These are phyloP conservation scores for Deilephila elpenor DNA, from an alignment of 2,888 invertebrate genomes.

Conservation along the genomic window DNA sequence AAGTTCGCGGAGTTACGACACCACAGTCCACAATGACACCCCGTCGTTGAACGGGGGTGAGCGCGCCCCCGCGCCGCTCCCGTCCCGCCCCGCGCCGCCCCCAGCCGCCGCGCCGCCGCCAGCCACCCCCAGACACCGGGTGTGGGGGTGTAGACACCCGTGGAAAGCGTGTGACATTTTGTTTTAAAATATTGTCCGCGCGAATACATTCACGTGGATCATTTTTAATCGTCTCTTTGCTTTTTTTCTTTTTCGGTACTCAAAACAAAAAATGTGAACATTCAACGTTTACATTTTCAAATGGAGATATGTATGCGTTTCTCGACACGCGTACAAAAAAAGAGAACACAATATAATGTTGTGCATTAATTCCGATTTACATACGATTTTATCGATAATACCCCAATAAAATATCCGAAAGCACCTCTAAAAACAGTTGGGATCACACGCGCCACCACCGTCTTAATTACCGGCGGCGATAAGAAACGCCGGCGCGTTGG, in stretches of 20 bases:
- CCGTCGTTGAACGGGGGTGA: constrained; percentile 60
- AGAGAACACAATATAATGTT: constrained; percentile 23
- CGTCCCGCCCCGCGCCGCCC: constrained; percentile 43
- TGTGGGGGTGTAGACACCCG: constrained; percentile 72
- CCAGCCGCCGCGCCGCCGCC: constrained; percentile 42
- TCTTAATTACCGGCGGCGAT: constrained; percentile 71
- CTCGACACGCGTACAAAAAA: constrained; percentile 8
- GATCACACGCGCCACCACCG: constrained; percentile 53
- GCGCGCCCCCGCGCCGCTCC: constrained; percentile 43
- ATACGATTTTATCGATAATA: constrained; percentile 31
- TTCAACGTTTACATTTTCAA: constrained; percentile 43
- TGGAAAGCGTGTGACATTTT: constrained; percentile 84
- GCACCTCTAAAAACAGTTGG: constrained; percentile 43
- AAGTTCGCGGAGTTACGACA: constrained; percentile 85
- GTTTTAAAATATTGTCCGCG: constrained; percentile 85
- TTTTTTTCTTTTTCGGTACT: constrained; percentile 64
- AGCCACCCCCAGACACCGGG: constrained; percentile 47
- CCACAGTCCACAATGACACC: constrained; percentile 85
- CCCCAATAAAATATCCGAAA: constrained; percentile 30
- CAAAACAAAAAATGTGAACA: constrained; percentile 47
- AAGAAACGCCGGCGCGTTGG: constrained; percentile 69
- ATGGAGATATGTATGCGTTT: constrained; percentile 34
- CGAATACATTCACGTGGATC: constrained; percentile 82
- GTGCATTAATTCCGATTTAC: constrained; percentile 28
- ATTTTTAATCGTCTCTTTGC: constrained; percentile 77